A percentile compares a stretch with the other conserved stretches of the same genome.
phyloP scores from a whole-genome alignment of 2,888 invertebrate species.

The Lissocephala sabroskyi region DNA sequence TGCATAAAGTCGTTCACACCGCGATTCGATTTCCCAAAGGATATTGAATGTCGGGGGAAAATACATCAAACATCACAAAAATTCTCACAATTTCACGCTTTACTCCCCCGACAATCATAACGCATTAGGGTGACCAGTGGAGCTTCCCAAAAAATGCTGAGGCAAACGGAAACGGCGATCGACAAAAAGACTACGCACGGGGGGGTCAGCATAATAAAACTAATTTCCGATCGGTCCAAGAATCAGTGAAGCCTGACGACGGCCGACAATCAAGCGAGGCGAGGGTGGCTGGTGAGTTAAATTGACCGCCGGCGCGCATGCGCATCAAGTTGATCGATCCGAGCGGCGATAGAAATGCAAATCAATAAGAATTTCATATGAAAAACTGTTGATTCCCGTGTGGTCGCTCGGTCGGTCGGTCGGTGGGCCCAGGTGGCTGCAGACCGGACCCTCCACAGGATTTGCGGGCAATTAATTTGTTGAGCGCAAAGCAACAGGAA shows the following conservation, averaged over 20 bases:
- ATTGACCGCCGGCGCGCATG: constrained; percentile 36
- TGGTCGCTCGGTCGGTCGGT: constrained; percentile 19
- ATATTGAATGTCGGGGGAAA: constrained; percentile 44
- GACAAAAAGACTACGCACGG: neutral
- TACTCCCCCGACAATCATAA: constrained; percentile 43
- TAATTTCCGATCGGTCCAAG: constrained; percentile 65
- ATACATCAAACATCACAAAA: constrained; percentile 15
- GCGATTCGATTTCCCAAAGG: constrained; percentile 50
- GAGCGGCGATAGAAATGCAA: constrained; percentile 18
- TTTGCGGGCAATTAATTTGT: constrained; percentile 71
- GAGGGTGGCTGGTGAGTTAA: neutral
- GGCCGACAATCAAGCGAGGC: constrained; percentile 2
- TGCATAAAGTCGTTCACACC: constrained; percentile 53
- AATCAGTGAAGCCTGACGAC: constrained; percentile 38
- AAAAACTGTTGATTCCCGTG: constrained; percentile 61
- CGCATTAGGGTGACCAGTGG: constrained; percentile 52
- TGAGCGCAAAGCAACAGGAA: constrained; percentile 46
- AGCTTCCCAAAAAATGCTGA: constrained; percentile 26
- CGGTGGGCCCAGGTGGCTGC: neutral
- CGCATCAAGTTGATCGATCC: constrained; percentile 54
- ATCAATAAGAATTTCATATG: constrained; percentile 60
- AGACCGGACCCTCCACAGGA: constrained; percentile 51
- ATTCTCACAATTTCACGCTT: constrained; percentile 61
- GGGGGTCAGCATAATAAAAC: constrained; percentile 32
- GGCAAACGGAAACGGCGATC: constrained; percentile 12